Percentiles rank a stretch among this genome's conserved stretches.
Conservation (phyloP, 1,140 invertebrate species). For the Orussus abietinus region DNA sequence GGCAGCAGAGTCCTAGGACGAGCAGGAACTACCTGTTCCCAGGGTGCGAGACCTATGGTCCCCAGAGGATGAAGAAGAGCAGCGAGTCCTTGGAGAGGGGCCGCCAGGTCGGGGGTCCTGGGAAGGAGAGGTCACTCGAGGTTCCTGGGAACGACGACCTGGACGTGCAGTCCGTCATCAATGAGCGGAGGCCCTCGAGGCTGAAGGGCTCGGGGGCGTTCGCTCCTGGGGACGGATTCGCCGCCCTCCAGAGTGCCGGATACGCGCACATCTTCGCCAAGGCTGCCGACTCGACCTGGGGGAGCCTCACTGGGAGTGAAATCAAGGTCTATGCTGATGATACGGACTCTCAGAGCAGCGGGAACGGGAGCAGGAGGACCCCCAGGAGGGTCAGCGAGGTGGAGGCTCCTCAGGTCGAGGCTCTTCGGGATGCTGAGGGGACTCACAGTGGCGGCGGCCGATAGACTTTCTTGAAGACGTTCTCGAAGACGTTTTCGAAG, state of each 20-base stretch:
- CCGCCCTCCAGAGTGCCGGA: slow-evolving; percentile 8
- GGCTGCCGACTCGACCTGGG: slow-evolving; percentile 21
- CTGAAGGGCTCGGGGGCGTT: slow-evolving; percentile 33
- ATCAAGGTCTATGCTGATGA: slow-evolving; percentile 36
- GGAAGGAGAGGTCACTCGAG: too few relatives aligned
- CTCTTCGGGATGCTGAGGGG: slow-evolving; percentile 13
- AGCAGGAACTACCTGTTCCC: slow-evolving; percentile 21
- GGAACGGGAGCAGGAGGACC: slow-evolving; percentile 3
- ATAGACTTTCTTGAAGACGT: too few relatives aligned
- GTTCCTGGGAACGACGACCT: too few relatives aligned
- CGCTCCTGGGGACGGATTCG: too few relatives aligned
- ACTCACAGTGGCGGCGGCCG: slow-evolving; percentile 17
- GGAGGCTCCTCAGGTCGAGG: too few relatives aligned
- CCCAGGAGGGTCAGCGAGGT: slow-evolving; percentile 13
- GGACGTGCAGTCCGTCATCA: slow-evolving; percentile 49
- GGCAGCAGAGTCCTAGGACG: too few relatives aligned
- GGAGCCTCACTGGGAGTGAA: neutral
- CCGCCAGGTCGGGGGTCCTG: too few relatives aligned
- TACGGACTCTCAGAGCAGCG: slow-evolving; percentile 34
- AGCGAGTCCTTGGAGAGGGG: too few relatives aligned
- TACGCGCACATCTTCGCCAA: slow-evolving; percentile 29
- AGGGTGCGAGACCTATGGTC: slow-evolving; percentile 16
- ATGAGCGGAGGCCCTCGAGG: slow-evolving; percentile 46
- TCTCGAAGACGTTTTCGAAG: too few relatives aligned
- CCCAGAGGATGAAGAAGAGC: too few relatives aligned